These are phyloP conservation scores for Barbus barbus DNA, from an alignment of 2,113 vertebrate species.

Conservation along the genomic window DNA sequence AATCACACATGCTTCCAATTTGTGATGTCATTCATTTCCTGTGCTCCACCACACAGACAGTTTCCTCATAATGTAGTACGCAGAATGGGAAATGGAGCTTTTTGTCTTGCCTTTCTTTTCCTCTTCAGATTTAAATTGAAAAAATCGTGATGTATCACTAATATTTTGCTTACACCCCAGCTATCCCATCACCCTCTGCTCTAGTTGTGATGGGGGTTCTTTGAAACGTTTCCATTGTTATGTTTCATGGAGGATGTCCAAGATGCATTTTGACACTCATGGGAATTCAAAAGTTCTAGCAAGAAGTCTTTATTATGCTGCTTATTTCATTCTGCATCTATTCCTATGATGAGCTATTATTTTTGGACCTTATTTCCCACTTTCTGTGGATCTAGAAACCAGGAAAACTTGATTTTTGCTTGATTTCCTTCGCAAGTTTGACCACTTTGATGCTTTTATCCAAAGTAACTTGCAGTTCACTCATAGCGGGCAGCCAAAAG, in stretches of 20 bases:
- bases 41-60: background rate
- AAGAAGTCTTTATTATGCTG: conserved; percentile 17
- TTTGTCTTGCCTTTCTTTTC: background rate
- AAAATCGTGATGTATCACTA: background rate
- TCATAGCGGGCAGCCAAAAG: background rate
- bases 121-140: background rate
- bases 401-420: background rate
- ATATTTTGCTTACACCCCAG: background rate
- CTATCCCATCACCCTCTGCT: background rate
- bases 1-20: background rate
- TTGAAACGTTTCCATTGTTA: background rate
- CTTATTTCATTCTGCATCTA: background rate
- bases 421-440: background rate
- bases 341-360: background rate
- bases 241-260: background rate
- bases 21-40: background rate
- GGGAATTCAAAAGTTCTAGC: background rate
- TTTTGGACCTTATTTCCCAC: background rate
- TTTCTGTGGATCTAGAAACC: background rate
- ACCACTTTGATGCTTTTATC: background rate
- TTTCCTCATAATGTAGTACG: background rate
- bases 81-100: background rate
- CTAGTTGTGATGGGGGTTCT: background rate
- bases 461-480: background rate
- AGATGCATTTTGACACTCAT: background rate